phyloP scores from a whole-genome alignment of 2,113 vertebrate species.

The Capricornis sumatraensis region DNA sequence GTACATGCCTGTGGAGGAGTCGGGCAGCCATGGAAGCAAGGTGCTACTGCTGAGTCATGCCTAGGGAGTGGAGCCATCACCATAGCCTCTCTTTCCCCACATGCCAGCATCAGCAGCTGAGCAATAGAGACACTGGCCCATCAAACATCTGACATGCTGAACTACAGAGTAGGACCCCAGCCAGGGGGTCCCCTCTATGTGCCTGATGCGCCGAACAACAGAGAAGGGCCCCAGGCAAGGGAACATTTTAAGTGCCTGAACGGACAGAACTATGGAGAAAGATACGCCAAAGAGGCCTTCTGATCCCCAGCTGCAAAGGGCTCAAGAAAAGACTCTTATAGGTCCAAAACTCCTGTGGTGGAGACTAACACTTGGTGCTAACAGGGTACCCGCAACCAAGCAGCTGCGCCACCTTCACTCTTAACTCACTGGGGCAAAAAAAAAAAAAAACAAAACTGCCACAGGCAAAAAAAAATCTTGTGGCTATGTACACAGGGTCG shows the following conservation, averaged over 20 bases:
- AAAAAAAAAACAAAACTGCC: background rate
- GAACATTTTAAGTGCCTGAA: background rate
- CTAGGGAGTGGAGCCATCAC: background rate
- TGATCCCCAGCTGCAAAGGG: background rate
- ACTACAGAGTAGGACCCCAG: background rate
- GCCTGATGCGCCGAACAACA: fast-evolving
- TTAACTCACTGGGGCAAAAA: background rate
- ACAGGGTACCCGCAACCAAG: background rate
- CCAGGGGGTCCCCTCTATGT: background rate
- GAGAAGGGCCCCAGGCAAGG: background rate
- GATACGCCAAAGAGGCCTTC: background rate
- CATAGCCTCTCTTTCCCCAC: background rate
- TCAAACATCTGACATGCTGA: background rate
- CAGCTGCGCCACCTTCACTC: background rate
- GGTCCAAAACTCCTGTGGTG: background rate
- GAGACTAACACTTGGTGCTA: background rate
- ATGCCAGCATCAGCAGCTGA: background rate
- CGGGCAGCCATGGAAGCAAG: background rate
- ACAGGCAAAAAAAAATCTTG: background rate
- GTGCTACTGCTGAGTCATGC: background rate
- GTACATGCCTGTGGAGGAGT: background rate
- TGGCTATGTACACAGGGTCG: background rate
- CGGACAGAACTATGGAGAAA: background rate
- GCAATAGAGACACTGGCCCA: background rate
- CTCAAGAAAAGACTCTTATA: background rate